These are phyloP conservation scores for Prochilodus magdalenae DNA, from an alignment of 2,113 vertebrate genomes.

Conservation along the genomic window DNA sequence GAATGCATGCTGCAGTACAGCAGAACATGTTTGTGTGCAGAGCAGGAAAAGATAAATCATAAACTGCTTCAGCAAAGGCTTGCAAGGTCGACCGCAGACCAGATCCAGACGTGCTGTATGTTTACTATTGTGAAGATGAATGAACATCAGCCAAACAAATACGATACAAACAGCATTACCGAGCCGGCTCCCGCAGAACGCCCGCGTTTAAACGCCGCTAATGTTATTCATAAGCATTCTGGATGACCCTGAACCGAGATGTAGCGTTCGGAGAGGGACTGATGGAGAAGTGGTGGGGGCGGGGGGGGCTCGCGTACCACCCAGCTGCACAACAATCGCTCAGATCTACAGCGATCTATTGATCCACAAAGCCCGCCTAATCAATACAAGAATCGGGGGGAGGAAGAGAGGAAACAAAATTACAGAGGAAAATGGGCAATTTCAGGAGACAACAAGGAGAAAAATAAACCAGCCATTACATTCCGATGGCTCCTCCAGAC, in stretches of 20 bases:
- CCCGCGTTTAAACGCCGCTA: background rate
- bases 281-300: constrained; percentile 17
- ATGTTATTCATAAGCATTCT: background rate
- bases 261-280: background rate
- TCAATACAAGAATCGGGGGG: constrained; percentile 70
- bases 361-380: constrained; percentile 70
- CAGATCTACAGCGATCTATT: constrained; percentile 79
- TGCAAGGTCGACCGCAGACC: too few relatives aligned
- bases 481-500: constrained; percentile 12
- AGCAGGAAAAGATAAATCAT: too few relatives aligned
- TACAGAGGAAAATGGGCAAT: constrained; percentile 75
- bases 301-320: constrained; percentile 9
- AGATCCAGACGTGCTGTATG: background rate
- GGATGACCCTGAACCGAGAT: background rate
- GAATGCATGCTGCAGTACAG: too few relatives aligned
- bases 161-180: background rate
- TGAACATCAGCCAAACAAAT: background rate
- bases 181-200: background rate
- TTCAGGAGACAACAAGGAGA: constrained; percentile 60
- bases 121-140: background rate
- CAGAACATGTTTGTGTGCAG: too few relatives aligned
- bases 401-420: constrained; percentile 70
- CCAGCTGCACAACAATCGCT: constrained; percentile 27
- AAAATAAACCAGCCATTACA: constrained; percentile 19
- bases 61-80: too few relatives aligned